phyloP scores from a whole-genome alignment of 2,888 invertebrate species.

The Coronaproctus castanopsis region DNA sequence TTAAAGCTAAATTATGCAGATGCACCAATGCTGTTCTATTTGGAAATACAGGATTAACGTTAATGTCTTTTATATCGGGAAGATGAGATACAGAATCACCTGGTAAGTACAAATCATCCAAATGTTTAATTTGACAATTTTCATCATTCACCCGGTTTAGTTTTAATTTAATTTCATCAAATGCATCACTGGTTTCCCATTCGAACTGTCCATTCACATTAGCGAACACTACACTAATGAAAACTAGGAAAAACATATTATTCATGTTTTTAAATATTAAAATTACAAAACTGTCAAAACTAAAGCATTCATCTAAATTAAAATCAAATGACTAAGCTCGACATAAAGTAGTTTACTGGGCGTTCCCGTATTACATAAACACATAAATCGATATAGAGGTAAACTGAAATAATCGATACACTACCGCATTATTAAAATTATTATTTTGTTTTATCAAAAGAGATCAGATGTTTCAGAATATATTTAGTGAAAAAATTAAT shows the following conservation, averaged over 20 bases:
- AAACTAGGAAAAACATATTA: not conserved
- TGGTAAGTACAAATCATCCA: constrained; percentile 63
- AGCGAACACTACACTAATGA: constrained; percentile 10
- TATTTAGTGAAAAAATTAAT: too few species aligned
- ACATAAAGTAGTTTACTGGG: too few species aligned
- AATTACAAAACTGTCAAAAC: too few species aligned
- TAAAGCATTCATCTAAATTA: too few species aligned
- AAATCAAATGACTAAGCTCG: too few species aligned
- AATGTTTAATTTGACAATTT: constrained; percentile 75
- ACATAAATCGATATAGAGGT: too few species aligned
- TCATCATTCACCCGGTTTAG: constrained; percentile 65
- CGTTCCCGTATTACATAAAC: too few species aligned
- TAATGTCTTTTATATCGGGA: constrained; percentile 81
- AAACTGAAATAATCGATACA: too few species aligned
- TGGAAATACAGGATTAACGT: constrained; percentile 81
- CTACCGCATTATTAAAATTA: too few species aligned
- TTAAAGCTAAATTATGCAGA: constrained; percentile 90
- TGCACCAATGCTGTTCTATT: constrained; percentile 84
- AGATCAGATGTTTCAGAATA: too few species aligned
- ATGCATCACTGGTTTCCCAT: constrained; percentile 77
- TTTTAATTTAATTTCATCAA: constrained; percentile 67
- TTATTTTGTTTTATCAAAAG: too few species aligned
- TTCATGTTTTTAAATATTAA: not conserved
- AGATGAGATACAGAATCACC: constrained; percentile 71
- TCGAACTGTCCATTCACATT: constrained; percentile 45